Percentiles rank a stretch among this genome's conserved stretches.
phyloP scores from a whole-genome alignment of 2,113 vertebrate genomes.

The Calyptommatus sinebrachiatus region DNA sequence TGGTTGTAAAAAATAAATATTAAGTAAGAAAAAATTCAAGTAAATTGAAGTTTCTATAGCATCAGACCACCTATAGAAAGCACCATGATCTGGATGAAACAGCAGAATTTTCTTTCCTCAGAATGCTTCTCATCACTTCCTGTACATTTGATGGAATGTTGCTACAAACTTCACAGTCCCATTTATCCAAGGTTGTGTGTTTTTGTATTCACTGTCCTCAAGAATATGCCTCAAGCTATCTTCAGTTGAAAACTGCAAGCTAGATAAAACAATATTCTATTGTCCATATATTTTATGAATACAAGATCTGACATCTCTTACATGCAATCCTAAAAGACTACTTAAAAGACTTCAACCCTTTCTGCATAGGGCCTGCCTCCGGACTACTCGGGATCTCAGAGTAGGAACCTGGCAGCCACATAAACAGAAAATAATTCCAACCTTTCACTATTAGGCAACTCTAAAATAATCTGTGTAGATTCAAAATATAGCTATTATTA shows the following conservation, averaged over 20 bases:
- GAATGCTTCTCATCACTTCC: neutral
- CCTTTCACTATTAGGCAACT: neutral
- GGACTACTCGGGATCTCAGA: too few species aligned
- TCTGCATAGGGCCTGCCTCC: too few species aligned
- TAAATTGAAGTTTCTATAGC: too few species aligned
- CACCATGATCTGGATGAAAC: neutral
- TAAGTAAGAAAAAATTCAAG: neutral
- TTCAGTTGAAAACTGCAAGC: neutral
- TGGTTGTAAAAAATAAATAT: too few species aligned
- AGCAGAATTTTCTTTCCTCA: neutral
- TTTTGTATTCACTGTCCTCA: neutral
- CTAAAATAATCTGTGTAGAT: neutral
- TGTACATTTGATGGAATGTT: neutral
- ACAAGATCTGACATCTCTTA: neutral
- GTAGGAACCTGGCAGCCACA: too few species aligned
- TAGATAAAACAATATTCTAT: neutral
- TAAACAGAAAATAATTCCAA: too few species aligned
- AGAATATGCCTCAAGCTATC: neutral
- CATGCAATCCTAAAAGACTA: neutral
- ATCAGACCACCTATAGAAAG: neutral
- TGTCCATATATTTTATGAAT: neutral
- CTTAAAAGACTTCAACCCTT: neutral
- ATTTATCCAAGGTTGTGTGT: neutral
- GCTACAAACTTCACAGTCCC: neutral
- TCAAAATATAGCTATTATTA: neutral